Percentiles rank a stretch among this genome's conserved stretches.
phyloP scores from a whole-genome alignment of 2,888 invertebrate species.

The Patella pellucida region DNA sequence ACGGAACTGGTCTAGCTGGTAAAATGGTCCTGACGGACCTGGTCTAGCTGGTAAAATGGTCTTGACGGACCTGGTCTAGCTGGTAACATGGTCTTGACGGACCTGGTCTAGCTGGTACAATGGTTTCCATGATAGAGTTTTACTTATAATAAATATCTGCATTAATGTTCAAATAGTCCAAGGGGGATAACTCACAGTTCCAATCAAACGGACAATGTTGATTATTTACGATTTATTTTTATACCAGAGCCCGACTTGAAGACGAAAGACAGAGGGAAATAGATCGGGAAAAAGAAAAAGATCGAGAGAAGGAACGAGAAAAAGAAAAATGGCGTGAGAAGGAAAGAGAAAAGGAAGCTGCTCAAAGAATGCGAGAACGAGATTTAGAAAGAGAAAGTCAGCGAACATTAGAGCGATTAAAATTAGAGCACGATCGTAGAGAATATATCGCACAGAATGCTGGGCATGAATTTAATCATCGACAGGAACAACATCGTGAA shows the following conservation, averaged over 20 bases:
- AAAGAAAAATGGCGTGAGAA: conserved; percentile 65
- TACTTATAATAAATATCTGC: too few relatives aligned
- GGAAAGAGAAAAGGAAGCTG: conserved; percentile 73
- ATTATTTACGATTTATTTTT: neutral
- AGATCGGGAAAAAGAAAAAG: conserved; percentile 42
- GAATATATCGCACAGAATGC: neutral
- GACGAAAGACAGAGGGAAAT: conserved; percentile 52
- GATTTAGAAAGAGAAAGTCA: conserved; percentile 35
- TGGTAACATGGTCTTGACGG: too few relatives aligned
- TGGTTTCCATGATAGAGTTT: too few relatives aligned
- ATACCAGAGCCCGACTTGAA: conserved; percentile 51
- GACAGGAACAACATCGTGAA: neutral
- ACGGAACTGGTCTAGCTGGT: too few relatives aligned
- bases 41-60: too few relatives aligned
- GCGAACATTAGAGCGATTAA: conserved; percentile 25
- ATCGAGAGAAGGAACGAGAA: conserved; percentile 75
- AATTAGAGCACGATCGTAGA: conserved; percentile 8
- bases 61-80: too few relatives aligned
- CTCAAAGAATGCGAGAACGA: conserved; percentile 35
- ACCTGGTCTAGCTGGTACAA: too few relatives aligned
- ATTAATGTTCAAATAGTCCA: too few relatives aligned
- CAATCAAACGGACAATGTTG: neutral
- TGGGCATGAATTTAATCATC: neutral
- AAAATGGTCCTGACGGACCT: too few relatives aligned
- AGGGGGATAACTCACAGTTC: too few relatives aligned